Conservation (phyloP, 2,888 invertebrate species). For the Galeruca laticollis region DNA sequence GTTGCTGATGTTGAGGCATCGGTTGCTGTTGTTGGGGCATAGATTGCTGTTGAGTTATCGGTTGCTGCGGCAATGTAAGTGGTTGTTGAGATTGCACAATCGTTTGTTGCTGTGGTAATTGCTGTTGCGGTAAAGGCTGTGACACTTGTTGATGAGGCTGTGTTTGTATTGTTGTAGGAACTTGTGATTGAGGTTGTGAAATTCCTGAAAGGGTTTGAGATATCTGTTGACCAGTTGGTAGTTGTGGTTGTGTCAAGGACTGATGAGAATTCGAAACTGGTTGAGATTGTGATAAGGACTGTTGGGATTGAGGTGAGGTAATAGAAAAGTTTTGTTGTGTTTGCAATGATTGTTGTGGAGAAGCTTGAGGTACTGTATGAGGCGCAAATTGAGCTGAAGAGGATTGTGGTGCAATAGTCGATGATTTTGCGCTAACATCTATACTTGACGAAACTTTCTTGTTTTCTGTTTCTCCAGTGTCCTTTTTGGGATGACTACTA, state of each 20-base stretch:
- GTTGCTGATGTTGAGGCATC: constrained; percentile 9
- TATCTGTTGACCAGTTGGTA: not conserved
- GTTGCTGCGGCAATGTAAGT: too few relatives aligned
- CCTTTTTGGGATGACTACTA: constrained; percentile 66
- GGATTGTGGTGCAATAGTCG: constrained; percentile 37
- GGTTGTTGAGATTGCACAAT: constrained; percentile 17
- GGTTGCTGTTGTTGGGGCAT: constrained; percentile 3
- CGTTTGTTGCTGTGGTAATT: constrained; percentile 12
- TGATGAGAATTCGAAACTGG: constrained; percentile 19
- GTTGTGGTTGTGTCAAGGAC: constrained; percentile 42
- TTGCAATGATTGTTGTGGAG: constrained; percentile 27
- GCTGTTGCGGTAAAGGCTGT: constrained; percentile 4
- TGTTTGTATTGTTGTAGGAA: constrained; percentile 40
- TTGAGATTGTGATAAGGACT: constrained; percentile 12
- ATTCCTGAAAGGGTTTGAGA: not conserved
- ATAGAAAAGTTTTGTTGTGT: constrained; percentile 15
- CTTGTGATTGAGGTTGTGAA: constrained; percentile 22
- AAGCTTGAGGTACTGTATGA: constrained; percentile 31
- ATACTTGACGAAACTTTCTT: constrained; percentile 56
- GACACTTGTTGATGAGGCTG: too few relatives aligned
- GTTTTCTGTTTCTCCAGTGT: constrained; percentile 51
- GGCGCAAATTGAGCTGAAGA: constrained; percentile 38
- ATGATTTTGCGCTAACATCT: constrained; percentile 50
- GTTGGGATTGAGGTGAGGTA: constrained; percentile 18
- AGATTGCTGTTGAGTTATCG: too few relatives aligned